Percentiles rank a stretch among this genome's conserved stretches.
Evolutionary conservation across 92 coral and sea anemone genomes (phyloP).

Genomic region (Siderastrea siderea): DNA sequence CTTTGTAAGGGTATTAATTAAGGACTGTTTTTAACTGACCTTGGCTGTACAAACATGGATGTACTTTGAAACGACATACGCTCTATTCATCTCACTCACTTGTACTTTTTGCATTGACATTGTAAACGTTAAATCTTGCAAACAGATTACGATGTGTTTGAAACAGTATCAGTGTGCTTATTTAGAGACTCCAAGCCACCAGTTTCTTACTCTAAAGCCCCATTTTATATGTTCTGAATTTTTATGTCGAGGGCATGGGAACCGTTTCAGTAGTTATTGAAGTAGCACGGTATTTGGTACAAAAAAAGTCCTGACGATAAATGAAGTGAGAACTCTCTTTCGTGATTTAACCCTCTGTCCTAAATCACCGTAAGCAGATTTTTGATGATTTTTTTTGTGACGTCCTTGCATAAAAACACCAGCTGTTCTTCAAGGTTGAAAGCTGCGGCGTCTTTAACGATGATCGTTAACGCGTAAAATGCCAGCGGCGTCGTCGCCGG

Average conservation of each 20-base stretch:
- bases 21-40: constrained; percentile 16
- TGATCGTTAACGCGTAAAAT: constrained; percentile 26
- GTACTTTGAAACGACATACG: background rate
- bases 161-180: background rate
- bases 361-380: background rate
- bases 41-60: constrained; percentile 3
- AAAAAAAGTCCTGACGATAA: background rate
- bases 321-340: background rate
- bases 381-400: background rate
- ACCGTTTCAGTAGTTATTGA: no score
- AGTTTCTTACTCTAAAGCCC: background rate
- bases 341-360: background rate
- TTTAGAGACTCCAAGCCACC: background rate
- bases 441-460: constrained; percentile 35
- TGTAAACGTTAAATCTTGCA: background rate
- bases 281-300: no score
- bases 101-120: background rate
- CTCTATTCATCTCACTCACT: background rate
- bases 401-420: constrained; percentile 2
- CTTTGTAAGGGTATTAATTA: background rate
- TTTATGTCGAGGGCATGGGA: no score
- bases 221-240: no score
- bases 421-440: constrained; percentile 42
- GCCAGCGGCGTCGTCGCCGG: constrained; percentile 10
- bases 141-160: background rate